phyloP scores from a whole-genome alignment of 2,797 vertebrate genomes.

The Poeciliopsis infans region DNA sequence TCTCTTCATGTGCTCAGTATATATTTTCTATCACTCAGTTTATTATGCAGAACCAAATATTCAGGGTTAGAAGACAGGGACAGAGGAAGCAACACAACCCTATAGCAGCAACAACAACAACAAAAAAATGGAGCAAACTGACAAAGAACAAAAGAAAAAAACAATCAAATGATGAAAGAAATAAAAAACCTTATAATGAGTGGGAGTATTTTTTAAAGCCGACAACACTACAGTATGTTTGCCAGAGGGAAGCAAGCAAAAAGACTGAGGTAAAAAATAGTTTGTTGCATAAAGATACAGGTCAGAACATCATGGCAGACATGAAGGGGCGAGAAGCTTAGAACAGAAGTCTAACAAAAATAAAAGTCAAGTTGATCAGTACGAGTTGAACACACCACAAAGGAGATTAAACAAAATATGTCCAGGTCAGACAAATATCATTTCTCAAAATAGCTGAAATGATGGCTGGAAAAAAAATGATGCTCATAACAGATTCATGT shows the following conservation, averaged over 20 bases:
- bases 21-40: neutral
- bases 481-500: conserved; percentile 46
- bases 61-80: neutral
- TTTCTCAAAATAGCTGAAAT: neutral
- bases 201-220: neutral
- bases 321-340: neutral
- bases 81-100: neutral
- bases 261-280: neutral
- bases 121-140: neutral
- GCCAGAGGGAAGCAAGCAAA: neutral
- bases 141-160: neutral
- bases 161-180: neutral
- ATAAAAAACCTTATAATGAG: neutral
- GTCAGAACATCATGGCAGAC: neutral
- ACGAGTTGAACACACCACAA: neutral
- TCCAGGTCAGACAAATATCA: neutral
- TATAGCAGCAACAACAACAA: neutral
- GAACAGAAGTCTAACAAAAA: neutral
- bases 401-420: neutral
- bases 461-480: neutral
- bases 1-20: neutral
- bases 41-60: neutral
- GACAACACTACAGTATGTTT: neutral
- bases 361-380: neutral
- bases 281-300: conserved; percentile 2